Evolutionary conservation across 2,113 vertebrate genomes (phyloP), one percentile per base, ranked within the genome.

Genomic region (Galeopterus variegatus): DNA sequence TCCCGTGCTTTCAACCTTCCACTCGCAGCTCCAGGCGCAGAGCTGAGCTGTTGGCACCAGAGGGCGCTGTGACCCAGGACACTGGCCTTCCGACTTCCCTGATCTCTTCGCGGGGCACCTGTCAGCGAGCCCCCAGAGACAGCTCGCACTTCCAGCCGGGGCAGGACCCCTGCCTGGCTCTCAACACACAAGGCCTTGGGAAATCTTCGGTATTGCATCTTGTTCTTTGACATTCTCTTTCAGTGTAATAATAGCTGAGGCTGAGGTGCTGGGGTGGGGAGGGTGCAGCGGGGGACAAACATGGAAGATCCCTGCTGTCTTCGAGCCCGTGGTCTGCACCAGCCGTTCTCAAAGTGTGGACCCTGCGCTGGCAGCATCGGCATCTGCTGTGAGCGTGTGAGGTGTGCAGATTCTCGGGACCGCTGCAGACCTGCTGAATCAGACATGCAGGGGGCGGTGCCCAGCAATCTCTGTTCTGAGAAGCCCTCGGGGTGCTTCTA

Each of bases 11-110:
- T 72, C 56, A 36, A 12, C 15, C 0, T 1, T 41, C 52, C 28
- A 4, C 23, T 28, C 14, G 8, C n/a, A 50, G 64, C 88, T 54
- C 77, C 36, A 50, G 41, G 58, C 19, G 90, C 94, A 80, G 69
- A 90, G 52, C 62, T 52, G 75, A 92, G 58, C 9, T 80, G 0
- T 64, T 14, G 80, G 8, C 97, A 96, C 90, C 70, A 98, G 97
- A 96, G 95, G 97, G 95, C 84, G 90, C 96, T 45, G 3, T 45
- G 70, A 90, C 75, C 91, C 31, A 96, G 73, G 92, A 41, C 67
- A 92, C 7, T 5, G 45, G 60, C 60, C 58, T 84, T 18, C 9
- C 5, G 31, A 31, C 26, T 21, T 10, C 33, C 4, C 3, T 3
- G 12, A 18, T 28, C 2, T 10, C 33, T 23, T 1, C 0, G 8